Evolutionary conservation across 2,113 vertebrate species (phyloP).

Genomic region (Menidia beryllina): DNA sequence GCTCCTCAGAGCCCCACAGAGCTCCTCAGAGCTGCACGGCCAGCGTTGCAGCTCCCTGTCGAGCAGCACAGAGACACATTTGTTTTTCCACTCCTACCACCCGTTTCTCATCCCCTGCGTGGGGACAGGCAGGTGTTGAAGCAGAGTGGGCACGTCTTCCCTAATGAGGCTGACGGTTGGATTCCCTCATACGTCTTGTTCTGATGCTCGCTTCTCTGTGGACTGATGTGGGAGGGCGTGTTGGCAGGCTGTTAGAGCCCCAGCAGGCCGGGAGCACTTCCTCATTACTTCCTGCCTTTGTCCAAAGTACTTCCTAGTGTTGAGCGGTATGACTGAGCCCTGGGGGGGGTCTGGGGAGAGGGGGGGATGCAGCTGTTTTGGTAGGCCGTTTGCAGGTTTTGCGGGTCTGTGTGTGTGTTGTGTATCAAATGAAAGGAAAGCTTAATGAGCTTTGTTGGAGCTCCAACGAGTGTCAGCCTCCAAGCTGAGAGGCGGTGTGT

Average conservation of each 20-base stretch:
- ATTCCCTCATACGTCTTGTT: neutral
- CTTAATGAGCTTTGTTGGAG: too few species aligned
- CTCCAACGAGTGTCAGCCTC: slow-evolving; percentile 4
- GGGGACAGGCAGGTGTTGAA: neutral
- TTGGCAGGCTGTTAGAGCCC: slow-evolving; percentile 61
- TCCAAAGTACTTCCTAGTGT: slow-evolving; percentile 78
- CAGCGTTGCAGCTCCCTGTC: slow-evolving; percentile 2
- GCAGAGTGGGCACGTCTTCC: neutral
- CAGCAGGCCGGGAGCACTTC: slow-evolving; percentile 78
- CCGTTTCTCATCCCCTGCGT: neutral
- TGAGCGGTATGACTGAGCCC: slow-evolving; percentile 60
- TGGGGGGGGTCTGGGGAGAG: slow-evolving; percentile 31
- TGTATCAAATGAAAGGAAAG: too few species aligned
- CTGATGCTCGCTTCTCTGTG: slow-evolving; percentile 21
- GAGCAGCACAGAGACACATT: neutral
- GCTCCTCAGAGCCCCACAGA: neutral
- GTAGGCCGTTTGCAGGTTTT: too few species aligned
- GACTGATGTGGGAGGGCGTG: slow-evolving; percentile 54
- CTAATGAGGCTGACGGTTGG: neutral
- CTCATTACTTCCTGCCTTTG: slow-evolving; percentile 88
- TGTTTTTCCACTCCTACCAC: neutral
- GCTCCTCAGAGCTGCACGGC: slow-evolving; percentile 9
- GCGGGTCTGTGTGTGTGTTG: too few species aligned
- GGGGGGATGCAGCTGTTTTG: too few species aligned
- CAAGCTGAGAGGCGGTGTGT: slow-evolving; percentile 3